Conservation (phyloP, 2,797 vertebrate genomes). For the Falco biarmicus region DNA sequence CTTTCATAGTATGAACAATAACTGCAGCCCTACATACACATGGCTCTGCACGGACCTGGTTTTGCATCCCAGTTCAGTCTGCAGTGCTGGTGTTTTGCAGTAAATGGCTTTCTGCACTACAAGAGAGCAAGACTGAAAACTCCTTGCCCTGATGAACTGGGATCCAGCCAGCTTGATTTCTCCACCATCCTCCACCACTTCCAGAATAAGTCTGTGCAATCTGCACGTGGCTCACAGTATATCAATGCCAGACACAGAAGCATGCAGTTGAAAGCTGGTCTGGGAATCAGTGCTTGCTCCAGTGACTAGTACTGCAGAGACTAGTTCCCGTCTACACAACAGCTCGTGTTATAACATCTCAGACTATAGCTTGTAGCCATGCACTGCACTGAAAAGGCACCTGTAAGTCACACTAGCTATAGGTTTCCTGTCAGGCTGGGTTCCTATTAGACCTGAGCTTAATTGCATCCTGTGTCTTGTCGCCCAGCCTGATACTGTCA, state of each 20-base stretch:
- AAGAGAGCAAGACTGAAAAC: not conserved
- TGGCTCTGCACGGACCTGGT: not conserved
- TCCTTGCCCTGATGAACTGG: not conserved
- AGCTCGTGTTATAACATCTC: not conserved
- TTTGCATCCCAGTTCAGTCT: not conserved
- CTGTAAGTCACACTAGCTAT: not conserved
- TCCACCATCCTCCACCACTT: not conserved
- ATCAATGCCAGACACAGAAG: not conserved
- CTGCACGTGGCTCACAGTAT: not conserved
- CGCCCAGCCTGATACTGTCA: not conserved
- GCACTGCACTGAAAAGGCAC: not conserved
- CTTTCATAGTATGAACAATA: not conserved
- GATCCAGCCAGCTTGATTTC: not conserved
- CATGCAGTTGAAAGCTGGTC: not conserved
- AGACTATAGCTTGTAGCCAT: not conserved
- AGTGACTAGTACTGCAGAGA: not conserved
- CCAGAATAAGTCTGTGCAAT: not conserved
- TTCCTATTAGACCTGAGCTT: not conserved
- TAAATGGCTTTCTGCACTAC: not conserved
- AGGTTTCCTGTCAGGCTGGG: not conserved
- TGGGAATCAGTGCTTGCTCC: not conserved
- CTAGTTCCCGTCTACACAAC: not conserved
- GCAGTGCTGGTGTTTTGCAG: not conserved
- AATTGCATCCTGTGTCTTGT: not conserved
- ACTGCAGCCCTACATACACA: not conserved